Evolutionary conservation across 2,113 vertebrate genomes (phyloP), one percentile per base, ranked within the genome.

Genomic region (Charina bottae): DNA sequence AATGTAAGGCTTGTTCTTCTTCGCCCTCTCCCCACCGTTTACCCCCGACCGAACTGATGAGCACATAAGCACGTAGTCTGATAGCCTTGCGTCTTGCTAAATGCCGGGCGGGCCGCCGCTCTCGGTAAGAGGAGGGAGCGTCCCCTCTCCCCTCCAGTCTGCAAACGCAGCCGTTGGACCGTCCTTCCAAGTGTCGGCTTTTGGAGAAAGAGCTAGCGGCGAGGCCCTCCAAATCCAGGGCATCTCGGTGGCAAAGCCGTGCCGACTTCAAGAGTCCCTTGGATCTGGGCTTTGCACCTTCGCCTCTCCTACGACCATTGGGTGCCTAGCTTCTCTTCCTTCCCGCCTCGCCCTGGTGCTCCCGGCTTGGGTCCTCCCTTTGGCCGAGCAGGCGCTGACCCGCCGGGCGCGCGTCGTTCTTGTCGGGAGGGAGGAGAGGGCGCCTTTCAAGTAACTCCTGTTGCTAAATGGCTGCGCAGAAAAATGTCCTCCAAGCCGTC

Each of bases 201-300:
- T 78, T 37, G 33, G 15, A 21, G 68, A 21, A 37, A 78, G 6
- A 1, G 64, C 42, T 3, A 56, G 33, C 2, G 64, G 26, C 26
- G 15, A 56, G 78, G 10, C 89, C 13, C 56, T 56, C 84, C 90
- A 42, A 33, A 88, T 7, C 28, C 92, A 15, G 64, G 84, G 62
- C 94, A 59, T 92, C 90, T 93, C 90, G 93, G 91, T 90, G 90
- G n/a, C 26, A 89, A 49, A 62, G 55, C 86, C 33, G 86, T 86
- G 2, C 62, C 6, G 42, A 0, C 23, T 83, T 1, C 12, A 4
- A 1, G 0, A 28, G 19, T 12, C 12, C 12, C 13, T n/a, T 7
- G 2, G 15, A 0, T 8, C 10, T 24, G 4, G 26, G 1, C 23
- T 28, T 64, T 88, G 28, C 89, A 0, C 24, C 28, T 28, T 28